Conservation (phyloP, 2,113 vertebrate species). For the Parus major region DNA sequence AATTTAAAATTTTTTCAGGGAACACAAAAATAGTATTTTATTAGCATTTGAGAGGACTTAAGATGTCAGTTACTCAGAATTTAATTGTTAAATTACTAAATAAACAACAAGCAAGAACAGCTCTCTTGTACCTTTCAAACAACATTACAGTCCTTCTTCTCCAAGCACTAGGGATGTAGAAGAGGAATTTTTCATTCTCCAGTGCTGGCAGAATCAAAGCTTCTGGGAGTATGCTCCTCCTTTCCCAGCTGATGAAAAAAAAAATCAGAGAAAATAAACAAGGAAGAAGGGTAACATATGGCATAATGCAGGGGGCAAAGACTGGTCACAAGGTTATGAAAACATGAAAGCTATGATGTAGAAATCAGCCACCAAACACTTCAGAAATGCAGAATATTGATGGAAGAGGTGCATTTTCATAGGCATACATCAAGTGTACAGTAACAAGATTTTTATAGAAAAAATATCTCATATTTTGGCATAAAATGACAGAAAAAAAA, state of each 20-base stretch:
- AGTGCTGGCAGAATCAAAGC: background rate
- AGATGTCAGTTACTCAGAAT: background rate
- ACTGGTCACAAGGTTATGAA: background rate
- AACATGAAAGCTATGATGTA: background rate
- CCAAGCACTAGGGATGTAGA: background rate
- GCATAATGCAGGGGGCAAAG: background rate
- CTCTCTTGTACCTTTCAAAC: background rate
- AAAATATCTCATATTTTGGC: background rate
- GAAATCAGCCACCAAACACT: background rate
- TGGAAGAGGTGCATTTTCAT: background rate
- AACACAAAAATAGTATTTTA: background rate
- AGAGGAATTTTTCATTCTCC: background rate
- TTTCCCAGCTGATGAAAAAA: background rate
- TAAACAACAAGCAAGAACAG: background rate
- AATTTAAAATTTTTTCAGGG: background rate
- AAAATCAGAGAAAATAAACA: background rate
- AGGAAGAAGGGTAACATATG: background rate
- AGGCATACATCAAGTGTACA: rapidly evolving
- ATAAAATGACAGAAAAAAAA: background rate
- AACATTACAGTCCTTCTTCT: background rate
- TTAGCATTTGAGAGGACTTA: background rate
- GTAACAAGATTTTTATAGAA: background rate
- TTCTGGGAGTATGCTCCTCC: rapidly evolving
- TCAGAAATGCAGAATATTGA: background rate
- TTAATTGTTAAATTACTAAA: background rate